Base-by-base conservation (phyloP, 2,888 invertebrate species). In the Eristalis tenax region DNA sequence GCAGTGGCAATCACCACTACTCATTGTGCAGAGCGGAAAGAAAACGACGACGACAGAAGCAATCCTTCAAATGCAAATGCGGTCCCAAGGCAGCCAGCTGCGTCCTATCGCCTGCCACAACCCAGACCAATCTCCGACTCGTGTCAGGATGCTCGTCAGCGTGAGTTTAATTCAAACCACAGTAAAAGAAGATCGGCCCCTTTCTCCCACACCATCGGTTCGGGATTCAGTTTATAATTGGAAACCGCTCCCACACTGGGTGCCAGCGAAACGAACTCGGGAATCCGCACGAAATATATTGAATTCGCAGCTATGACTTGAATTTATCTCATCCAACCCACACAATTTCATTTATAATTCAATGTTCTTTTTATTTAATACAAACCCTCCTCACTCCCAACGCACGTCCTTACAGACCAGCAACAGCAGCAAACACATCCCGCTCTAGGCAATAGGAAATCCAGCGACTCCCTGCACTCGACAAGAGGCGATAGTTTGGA, bases 401-500 rank as follows among this genome's bases (percentile, higher is more conserved):
- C 50, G 50, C 50, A 50, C 50, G 50, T 64, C n/a, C 18, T 74
- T 83, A 2, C 70, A 66, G 90, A 90, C 66, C 89, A 90, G 68
- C 75, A 76, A 61, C 75, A 79, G 26, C 26, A 26, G 3, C 26
- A 79, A 68, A 83, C 74, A 77, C 88, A 89, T 70, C 89, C 90
- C 50, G 84, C 89, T 50, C 69, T 89, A 71, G 88, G 87, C 80
- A 89, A 89, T 40, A 89, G 77, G 66, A 83, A 69, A 68, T 82
- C 82, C 2, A 86, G 76, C 73, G 85, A 88, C 61, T 86, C 88
- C 35, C 61, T 87, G 56, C 88, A 85, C 38, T 86, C 86, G 22
- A 56, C 73, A 26, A 83, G 89, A 56, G 83, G 76, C 38, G 92
- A 90, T 59, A 91, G 91, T 88, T 90, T 92, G 68, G 92, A 92